Conservation (phyloP, 2,888 invertebrate genomes). For the Andrena trimmerana region DNA sequence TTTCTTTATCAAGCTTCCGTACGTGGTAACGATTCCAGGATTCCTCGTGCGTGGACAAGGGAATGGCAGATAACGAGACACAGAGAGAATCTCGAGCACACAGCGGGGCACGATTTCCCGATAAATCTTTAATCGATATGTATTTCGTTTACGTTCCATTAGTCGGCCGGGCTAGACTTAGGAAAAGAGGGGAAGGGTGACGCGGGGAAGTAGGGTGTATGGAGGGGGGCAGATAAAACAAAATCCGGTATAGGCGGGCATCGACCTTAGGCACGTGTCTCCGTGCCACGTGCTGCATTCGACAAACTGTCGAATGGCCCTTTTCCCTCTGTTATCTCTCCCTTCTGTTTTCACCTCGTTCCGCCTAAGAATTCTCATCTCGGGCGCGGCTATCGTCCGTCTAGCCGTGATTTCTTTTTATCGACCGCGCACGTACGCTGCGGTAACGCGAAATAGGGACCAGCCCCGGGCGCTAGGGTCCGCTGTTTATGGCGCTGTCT, state of each 20-base stretch:
- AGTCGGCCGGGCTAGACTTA: constrained; percentile 16
- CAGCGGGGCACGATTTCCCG: neutral
- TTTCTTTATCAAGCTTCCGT: no score
- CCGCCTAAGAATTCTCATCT: constrained; percentile 30
- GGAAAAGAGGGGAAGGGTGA: neutral
- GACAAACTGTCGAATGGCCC: constrained; percentile 60
- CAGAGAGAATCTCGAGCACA: no score
- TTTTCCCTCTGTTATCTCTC: constrained; percentile 43
- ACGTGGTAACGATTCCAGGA: no score
- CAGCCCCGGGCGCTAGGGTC: neutral
- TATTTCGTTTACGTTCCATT: neutral
- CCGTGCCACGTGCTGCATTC: constrained; percentile 73
- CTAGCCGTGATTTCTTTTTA: constrained; percentile 34
- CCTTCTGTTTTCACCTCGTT: constrained; percentile 46
- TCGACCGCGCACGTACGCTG: constrained; percentile 2
- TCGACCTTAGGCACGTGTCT: constrained; percentile 76
- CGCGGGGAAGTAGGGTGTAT: neutral
- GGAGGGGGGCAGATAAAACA: constrained; percentile 62
- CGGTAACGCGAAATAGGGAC: constrained; percentile 24
- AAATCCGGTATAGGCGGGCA: constrained; percentile 74
- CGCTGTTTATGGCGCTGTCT: constrained; percentile 26
- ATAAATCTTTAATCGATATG: constrained; percentile 26
- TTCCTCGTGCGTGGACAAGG: no score
- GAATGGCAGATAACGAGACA: no score
- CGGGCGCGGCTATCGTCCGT: neutral